Evolutionary conservation across 1,140 invertebrate species (phyloP), one percentile per base, ranked within the genome.

Genomic region (Monomorium pharaonis): DNA sequence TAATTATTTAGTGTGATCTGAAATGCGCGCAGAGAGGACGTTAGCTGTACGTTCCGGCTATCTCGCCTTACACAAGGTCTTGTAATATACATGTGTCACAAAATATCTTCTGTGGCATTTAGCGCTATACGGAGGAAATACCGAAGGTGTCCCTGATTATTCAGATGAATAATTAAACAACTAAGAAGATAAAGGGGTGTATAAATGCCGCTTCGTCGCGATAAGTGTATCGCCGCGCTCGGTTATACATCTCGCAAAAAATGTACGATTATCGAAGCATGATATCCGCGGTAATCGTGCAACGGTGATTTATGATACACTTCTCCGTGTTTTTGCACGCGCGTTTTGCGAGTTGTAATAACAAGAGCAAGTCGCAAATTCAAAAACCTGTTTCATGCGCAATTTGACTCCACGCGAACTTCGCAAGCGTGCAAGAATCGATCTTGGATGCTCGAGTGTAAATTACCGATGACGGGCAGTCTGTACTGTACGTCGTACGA

Each of bases 131-230:
- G 18, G 18, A 81, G 30, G 14, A 87, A 49, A 44, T 27, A 42
- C 18, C 33, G 27, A 86, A 54, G 47, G 24, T 44, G 7, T 49
- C 49, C n/a, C 49, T 54, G 49, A 21, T 27, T 72, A 86, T 77
- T 33, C 54, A 24, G 33, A 81, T 76, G 62, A 81, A 88, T 72
- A 70, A 88, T 89, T 86, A 83, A 47, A 67, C 54, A 51, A 86
- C 69, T 76, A 74, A 33, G 10, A 65, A 37, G 7, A 78, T 49
- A 67, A 54, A 24, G 16, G 7, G 6, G 24, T 24, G 42, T 9
- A 37, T 54, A 42, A 3, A 18, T 14, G 21, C 18, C 42, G 47
- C 16, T 69, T 69, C 18, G 16, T 47, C 30, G 27, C 7, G 37
- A 62, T 58, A n/a, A 10, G 3, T 44, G 3, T 30, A 42, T 9